A percentile compares a stretch with the other conserved stretches of the same genome.
Conservation (phyloP, 2,797 vertebrate genomes). For the Lepus townsendii region DNA sequence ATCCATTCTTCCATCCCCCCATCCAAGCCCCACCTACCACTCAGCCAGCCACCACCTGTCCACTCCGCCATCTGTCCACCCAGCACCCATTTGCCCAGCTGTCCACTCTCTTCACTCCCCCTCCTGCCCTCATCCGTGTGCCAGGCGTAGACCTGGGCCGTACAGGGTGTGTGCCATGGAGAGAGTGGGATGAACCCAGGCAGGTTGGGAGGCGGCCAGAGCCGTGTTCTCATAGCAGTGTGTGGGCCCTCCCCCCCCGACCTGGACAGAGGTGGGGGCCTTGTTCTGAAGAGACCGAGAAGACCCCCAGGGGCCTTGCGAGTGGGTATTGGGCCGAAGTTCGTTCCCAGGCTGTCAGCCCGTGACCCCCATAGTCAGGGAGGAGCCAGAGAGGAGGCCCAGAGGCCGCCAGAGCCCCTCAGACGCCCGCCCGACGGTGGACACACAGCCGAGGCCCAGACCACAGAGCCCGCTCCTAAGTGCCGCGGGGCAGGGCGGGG, state of each 20-base stretch:
- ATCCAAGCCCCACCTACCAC: accelerated
- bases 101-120: background rate
- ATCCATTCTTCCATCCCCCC: background rate
- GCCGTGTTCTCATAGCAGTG: accelerated
- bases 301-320: too few relatives aligned
- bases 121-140: background rate
- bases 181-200: too few relatives aligned
- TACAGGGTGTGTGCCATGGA: background rate
- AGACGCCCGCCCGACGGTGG: background rate
- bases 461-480: background rate
- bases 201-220: background rate
- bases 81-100: too few relatives aligned
- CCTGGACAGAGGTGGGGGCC: background rate
- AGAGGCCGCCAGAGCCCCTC: too few relatives aligned
- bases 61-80: background rate
- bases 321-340: background rate
- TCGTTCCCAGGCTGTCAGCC: too few relatives aligned
- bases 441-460: too few relatives aligned
- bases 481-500: too few relatives aligned
- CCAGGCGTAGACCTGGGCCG: background rate
- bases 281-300: background rate
- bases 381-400: background rate
- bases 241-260: background rate
- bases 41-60: too few relatives aligned
- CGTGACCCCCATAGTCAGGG: background rate